Base-by-base conservation (phyloP, 2,113 vertebrate genomes). In the Anseranas semipalmata region DNA sequence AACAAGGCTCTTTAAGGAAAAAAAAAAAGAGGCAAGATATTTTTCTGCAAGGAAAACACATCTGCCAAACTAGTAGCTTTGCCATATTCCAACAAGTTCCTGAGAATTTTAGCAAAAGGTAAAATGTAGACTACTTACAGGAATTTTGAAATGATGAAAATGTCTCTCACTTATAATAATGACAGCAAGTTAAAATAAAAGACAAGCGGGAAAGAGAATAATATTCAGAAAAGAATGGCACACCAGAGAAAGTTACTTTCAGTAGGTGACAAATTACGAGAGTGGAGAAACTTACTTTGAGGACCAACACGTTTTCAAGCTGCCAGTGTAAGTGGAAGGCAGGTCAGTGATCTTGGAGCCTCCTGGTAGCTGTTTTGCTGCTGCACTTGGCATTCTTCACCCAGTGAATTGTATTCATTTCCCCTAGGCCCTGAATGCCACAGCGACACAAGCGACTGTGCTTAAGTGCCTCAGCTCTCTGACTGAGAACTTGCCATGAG, bases 401-500 rank as follows among this genome's bases (percentile, higher is more conserved):
- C 1, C 6, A 13, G 41, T 16, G 27, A 41, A 58, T 55, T 46
- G 37, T n/a, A 56, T 13, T 80, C 0, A 9, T 89, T 91, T 83
- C 55, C 21, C 11, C 15, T 14, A 18, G 14, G 30, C n/a, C 8
- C 33, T 9, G 50, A 46, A 21, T 41, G 30, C 24, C 50, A 48
- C 16, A 45, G 58, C 3, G 2, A 13, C 14, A 35, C 7, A 22
- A 68, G 27, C 35, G 68, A 18, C 58, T 28, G 24, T 17, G 1
- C 53, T 62, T 66, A 0, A 30, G 55, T 2, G 27, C 12, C 60
- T 70, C 35, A 20, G 0, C 37, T 70, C 19, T 65, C 27, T 20
- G 41, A 43, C 28, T 39, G 25, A 53, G n/a, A 37, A 41, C n/a
- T 62, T 0, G 0, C 32, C 20, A 16, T 48, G 7, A 55, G 33